Percentiles rank a stretch among this genome's conserved stretches.
Evolutionary conservation across 2,888 invertebrate genomes (phyloP).

Genomic region (Amphiduros pacificus): DNA sequence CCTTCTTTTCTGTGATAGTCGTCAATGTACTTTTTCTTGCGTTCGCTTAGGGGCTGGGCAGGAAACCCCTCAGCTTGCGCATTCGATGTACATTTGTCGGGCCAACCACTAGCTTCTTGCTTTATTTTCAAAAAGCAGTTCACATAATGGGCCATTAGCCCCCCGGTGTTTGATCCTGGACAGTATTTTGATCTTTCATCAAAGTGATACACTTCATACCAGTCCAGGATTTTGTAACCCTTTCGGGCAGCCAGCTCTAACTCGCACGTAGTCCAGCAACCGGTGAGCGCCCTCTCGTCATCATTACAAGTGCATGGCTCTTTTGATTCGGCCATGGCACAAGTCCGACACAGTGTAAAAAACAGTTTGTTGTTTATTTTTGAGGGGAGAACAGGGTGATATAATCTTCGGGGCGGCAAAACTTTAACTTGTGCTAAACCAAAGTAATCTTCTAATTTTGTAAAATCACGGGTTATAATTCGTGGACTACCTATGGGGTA

Average conservation of each 20-base stretch:
- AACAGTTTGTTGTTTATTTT: constrained; percentile 43
- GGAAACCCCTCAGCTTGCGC: too few species aligned
- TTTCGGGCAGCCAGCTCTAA: constrained; percentile 42
- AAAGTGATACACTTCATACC: constrained; percentile 23
- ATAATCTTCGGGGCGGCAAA: constrained; percentile 38
- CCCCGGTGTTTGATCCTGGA: constrained; percentile 23
- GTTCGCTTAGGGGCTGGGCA: too few species aligned
- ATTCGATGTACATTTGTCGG: not conserved
- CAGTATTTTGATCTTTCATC: constrained; percentile 12
- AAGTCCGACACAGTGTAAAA: constrained; percentile 51
- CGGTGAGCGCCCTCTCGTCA: constrained; percentile 35
- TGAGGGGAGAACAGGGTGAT: constrained; percentile 45
- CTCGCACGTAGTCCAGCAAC: constrained; percentile 54
- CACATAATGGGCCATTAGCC: constrained; percentile 47
- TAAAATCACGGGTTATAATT: not conserved
- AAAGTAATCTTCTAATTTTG: constrained; percentile 37
- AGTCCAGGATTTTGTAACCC: constrained; percentile 47
- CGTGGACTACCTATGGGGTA: constrained; percentile 38
- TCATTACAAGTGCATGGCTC: not conserved
- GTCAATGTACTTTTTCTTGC: constrained; percentile 32
- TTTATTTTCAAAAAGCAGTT: constrained; percentile 41
- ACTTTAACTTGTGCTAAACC: constrained; percentile 40
- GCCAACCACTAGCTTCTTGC: constrained; percentile 32
- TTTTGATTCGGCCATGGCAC: constrained; percentile 28
- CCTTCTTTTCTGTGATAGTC: constrained; percentile 1